Evolutionary conservation across 2,113 vertebrate genomes (phyloP), one percentile per base, ranked within the genome.

Genomic region (Catharus bicknelli): DNA sequence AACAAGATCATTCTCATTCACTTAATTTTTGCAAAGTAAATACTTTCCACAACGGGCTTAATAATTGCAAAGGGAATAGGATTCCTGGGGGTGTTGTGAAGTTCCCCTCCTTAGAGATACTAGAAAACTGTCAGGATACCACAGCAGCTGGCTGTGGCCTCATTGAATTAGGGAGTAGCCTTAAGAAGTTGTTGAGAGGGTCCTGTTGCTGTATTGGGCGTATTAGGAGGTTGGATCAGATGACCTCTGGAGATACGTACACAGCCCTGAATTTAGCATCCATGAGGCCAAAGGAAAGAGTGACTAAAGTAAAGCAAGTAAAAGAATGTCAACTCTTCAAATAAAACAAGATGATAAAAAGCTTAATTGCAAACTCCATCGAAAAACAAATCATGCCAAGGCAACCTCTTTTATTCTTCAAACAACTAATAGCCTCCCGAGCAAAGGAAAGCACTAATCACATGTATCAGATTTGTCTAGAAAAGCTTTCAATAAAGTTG

Each of bases 211-310:
- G 11, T 34, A 45, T 7, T 5, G 38, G 50, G 19, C 58, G 16
- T 19, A 51, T 17, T 45, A 42, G 40, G 22, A 4, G 8, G 6
- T 2, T 59, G 30, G 43, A 70, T 17, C 8, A 51, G 10, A 51
- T 11, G 26, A 72, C 11, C 7, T 36, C 18, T 3, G 13, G 30
- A 45, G 5, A 30, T 6, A 22, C 1, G 0, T 48, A n/a, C 11
- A 45, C 20, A 43, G 12, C 26, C 26, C 47, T 16, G 27, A 75
- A 12, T 40, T 66, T 62, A 68, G 42, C 0, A 0, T 30, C 26
- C 22, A 3, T 25, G 5, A 59, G 23, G 45, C 19, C 36, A 78
- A 26, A 13, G 3, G 29, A n/a, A 53, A 78, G 12, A 67, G 10
- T 32, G 51, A 66, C 11, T 16, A 51, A 80, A 51, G 19, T 5